Conservation (phyloP, 2,113 vertebrate species). For the Dasyurus viverrinus region DNA sequence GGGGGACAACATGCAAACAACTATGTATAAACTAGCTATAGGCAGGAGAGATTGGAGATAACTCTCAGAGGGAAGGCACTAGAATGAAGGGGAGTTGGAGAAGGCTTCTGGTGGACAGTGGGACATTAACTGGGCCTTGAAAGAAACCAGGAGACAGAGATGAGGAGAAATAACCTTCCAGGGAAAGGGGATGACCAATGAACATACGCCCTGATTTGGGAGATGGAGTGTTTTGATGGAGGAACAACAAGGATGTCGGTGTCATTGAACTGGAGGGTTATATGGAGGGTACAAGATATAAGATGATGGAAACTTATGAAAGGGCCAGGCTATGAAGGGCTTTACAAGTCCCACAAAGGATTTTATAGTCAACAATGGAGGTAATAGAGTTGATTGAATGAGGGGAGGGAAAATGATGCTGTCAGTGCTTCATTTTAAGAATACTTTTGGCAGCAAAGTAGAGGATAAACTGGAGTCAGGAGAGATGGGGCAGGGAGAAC, state of each 20-base stretch:
- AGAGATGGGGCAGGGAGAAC: background rate
- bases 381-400: background rate
- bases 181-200: background rate
- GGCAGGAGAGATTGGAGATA: background rate
- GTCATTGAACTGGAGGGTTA: background rate
- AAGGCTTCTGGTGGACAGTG: background rate
- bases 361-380: background rate
- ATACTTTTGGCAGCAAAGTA: background rate
- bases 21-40: background rate
- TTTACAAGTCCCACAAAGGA: background rate
- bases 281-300: background rate
- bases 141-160: background rate
- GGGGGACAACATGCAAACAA: background rate
- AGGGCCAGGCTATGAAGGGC: background rate
- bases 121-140: background rate
- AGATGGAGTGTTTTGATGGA: background rate
- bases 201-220: background rate
- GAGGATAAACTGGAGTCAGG: background rate
- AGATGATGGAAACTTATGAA: background rate
- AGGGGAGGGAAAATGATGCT: background rate
- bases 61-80: background rate
- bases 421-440: background rate
- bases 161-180: background rate
- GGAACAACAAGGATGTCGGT: background rate
- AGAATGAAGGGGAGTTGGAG: background rate